A percentile compares a stretch with the other conserved stretches of the same genome.
Conservation (phyloP, 92 coral and sea anemone species). For the Pocillopora meandrina region DNA sequence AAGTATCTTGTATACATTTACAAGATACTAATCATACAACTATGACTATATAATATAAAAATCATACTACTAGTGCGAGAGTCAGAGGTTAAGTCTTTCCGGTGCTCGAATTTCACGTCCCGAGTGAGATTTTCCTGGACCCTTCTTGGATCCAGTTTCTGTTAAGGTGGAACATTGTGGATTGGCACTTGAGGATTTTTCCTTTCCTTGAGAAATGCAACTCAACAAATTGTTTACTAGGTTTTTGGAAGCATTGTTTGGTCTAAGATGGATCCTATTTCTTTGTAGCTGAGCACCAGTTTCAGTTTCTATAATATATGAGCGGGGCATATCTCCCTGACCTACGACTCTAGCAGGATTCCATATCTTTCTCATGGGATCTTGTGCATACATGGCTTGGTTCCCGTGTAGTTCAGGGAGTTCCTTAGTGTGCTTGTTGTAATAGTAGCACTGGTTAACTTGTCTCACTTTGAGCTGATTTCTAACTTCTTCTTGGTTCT, state of each 20-base stretch:
- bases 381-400: constrained; percentile 36
- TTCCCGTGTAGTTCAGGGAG: constrained; percentile 22
- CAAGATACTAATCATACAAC: too few relatives aligned
- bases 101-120: too few relatives aligned
- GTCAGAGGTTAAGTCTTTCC: too few relatives aligned
- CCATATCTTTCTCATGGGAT: constrained; percentile 38
- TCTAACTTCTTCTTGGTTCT: constrained; percentile 34
- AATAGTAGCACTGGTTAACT: constrained; percentile 20
- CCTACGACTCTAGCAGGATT: constrained; percentile 25
- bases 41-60: too few relatives aligned
- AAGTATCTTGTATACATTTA: neutral
- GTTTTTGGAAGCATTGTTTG: constrained; percentile 1
- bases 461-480: constrained; percentile 26
- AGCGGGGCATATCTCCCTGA: constrained; percentile 33
- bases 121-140: too few relatives aligned
- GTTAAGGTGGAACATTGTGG: too few relatives aligned
- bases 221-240: neutral
- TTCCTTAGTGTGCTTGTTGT: constrained; percentile 28
- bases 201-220: neutral
- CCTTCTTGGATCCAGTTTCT: too few relatives aligned
- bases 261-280: constrained; percentile 7
- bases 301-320: constrained; percentile 19
- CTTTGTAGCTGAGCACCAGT: constrained; percentile 7
- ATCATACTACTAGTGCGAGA: too few relatives aligned
- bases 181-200: too few relatives aligned